phyloP scores from a whole-genome alignment of 2,113 vertebrate genomes.

The Salvelinus fontinalis region DNA sequence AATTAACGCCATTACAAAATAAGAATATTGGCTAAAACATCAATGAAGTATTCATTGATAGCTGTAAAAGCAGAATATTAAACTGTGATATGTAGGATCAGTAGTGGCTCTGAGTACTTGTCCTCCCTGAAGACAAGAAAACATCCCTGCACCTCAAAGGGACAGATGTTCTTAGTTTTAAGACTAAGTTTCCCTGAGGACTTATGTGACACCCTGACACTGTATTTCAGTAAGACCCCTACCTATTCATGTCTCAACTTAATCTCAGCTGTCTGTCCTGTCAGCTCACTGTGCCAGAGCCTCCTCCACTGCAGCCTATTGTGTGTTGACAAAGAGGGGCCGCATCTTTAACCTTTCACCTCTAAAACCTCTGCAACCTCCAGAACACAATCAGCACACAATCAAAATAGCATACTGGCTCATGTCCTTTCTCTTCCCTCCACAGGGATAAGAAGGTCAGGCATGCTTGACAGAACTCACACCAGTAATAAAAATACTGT shows the following conservation, averaged over 20 bases:
- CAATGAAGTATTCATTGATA: background rate
- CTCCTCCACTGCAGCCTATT: conserved; percentile 52
- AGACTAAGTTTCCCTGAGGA: background rate
- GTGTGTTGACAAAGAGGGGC: conserved; percentile 66
- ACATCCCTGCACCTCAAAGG: conserved; percentile 43
- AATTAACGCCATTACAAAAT: background rate
- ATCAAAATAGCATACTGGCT: conserved; percentile 53
- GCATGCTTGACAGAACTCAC: conserved; percentile 9
- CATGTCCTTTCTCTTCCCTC: conserved; percentile 14
- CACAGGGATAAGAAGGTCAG: background rate
- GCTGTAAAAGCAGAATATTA: too few species aligned
- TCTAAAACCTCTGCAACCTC: conserved; percentile 60
- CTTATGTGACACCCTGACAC: conserved; percentile 26
- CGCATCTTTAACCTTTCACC: conserved; percentile 67
- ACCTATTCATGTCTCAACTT: conserved; percentile 40
- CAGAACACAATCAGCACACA: conserved; percentile 56
- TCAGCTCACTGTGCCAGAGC: conserved; percentile 46
- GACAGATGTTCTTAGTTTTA: conserved; percentile 11
- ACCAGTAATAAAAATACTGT: background rate
- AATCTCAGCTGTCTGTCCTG: conserved; percentile 53
- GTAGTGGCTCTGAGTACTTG: background rate
- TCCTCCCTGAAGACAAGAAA: background rate
- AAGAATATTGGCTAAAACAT: background rate
- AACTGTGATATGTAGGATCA: background rate
- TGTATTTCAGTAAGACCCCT: conserved; percentile 38